phyloP scores from a whole-genome alignment of 2,797 vertebrate species.

The Chelonia mydas region DNA sequence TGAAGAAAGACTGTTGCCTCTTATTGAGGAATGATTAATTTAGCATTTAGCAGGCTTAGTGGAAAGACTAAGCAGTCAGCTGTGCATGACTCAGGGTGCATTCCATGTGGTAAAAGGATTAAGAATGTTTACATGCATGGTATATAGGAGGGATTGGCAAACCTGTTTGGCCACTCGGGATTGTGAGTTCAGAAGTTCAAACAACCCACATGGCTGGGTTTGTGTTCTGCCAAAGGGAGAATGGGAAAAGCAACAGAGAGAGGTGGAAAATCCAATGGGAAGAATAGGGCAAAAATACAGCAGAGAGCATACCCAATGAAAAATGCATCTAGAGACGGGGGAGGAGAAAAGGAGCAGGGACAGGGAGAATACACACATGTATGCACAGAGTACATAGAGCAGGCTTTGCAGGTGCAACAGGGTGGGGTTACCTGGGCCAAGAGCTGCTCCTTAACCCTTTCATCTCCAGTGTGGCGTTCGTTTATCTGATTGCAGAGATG shows the following conservation, averaged over 20 bases:
- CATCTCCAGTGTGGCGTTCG: neutral
- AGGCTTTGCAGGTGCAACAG: neutral
- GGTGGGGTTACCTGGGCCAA: neutral
- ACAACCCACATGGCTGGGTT: neutral
- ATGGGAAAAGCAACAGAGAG: neutral
- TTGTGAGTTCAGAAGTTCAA: slow-evolving; percentile 5
- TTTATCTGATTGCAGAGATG: neutral
- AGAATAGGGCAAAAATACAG: neutral
- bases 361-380: neutral
- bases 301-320: neutral
- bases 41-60: neutral
- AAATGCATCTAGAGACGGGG: neutral
- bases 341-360: neutral
- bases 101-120: slow-evolving; percentile 24
- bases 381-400: too few relatives aligned
- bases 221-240: neutral
- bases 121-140: neutral
- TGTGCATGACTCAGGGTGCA: neutral
- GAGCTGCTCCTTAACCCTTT: neutral
- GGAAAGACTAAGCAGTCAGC: neutral
- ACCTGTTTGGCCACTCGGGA: neutral
- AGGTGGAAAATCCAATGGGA: neutral
- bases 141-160: neutral
- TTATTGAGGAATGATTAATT: neutral
- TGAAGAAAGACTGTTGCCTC: neutral